These are phyloP conservation scores for Sthenelais limicola DNA, from an alignment of 2,888 invertebrate species.

Conservation along the genomic window DNA sequence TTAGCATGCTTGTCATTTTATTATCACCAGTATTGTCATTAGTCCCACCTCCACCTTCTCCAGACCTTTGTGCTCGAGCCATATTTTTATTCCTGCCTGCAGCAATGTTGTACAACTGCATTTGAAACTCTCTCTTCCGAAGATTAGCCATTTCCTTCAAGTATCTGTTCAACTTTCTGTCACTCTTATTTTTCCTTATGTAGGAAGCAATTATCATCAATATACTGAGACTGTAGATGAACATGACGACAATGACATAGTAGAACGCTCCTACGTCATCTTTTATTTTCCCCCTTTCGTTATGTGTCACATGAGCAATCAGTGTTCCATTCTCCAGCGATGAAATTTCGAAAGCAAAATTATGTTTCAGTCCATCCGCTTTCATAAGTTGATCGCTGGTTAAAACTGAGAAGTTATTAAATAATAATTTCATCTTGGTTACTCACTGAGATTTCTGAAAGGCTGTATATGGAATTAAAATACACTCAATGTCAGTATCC, in stretches of 20 bases:
- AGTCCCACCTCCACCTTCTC: too few species aligned
- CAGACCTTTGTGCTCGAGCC: too few species aligned
- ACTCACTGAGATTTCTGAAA: too few species aligned
- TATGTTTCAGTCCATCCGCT: constrained; percentile 13
- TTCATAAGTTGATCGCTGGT: neutral
- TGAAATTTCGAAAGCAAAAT: constrained; percentile 46
- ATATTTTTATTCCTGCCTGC: too few species aligned
- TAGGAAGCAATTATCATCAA: constrained; percentile 72
- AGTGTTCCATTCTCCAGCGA: constrained; percentile 45
- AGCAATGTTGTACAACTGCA: constrained; percentile 48
- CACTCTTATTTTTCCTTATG: constrained; percentile 69
- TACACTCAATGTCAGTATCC: too few species aligned
- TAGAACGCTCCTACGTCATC: constrained; percentile 69
- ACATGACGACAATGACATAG: constrained; percentile 69
- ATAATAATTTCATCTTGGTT: neutral
- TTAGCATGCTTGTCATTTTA: too few species aligned
- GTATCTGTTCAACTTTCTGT: constrained; percentile 66
- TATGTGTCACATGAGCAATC: constrained; percentile 43
- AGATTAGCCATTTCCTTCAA: constrained; percentile 59
- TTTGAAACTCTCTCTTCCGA: constrained; percentile 51
- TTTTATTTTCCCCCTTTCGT: neutral
- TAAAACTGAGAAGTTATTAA: neutral
- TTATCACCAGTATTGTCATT: too few species aligned
- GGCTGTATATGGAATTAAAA: too few species aligned
- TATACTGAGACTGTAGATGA: constrained; percentile 69